phyloP scores from a whole-genome alignment of 2,113 vertebrate species.

The Ploceus nigricollis region DNA sequence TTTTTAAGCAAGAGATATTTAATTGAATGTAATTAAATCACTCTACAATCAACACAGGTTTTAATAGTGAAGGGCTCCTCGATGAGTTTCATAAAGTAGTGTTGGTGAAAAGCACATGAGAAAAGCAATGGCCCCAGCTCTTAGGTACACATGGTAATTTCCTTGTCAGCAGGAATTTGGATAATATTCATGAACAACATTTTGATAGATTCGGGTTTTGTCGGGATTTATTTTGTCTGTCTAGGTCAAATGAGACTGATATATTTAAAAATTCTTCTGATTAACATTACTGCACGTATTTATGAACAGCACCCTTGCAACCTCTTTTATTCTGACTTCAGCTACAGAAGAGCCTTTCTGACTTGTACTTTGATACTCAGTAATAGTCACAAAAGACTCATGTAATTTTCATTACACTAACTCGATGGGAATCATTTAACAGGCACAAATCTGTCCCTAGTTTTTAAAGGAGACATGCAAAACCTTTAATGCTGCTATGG shows the following conservation, averaged over 20 bases:
- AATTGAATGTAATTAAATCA: slow-evolving; percentile 39
- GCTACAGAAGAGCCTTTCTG: background rate
- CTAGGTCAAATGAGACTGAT: background rate
- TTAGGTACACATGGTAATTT: background rate
- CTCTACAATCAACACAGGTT: background rate
- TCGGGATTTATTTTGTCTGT: background rate
- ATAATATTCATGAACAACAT: background rate
- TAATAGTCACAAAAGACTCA: background rate
- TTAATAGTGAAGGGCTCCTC: background rate
- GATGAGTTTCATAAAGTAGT: background rate
- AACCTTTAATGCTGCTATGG: background rate
- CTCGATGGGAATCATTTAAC: background rate
- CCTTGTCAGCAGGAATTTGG: background rate
- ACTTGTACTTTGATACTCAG: background rate
- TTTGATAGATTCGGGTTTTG: background rate
- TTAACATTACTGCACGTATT: background rate
- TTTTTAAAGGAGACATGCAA: background rate
- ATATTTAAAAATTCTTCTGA: background rate
- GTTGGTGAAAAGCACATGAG: background rate
- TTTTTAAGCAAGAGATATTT: background rate
- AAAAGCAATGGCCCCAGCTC: background rate
- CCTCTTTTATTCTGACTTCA: background rate
- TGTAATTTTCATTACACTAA: background rate
- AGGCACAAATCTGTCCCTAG: background rate
- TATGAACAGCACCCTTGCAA: background rate